These are phyloP conservation scores for Erethizon dorsatum DNA, from an alignment of 2,797 vertebrate species.

Conservation along the genomic window DNA sequence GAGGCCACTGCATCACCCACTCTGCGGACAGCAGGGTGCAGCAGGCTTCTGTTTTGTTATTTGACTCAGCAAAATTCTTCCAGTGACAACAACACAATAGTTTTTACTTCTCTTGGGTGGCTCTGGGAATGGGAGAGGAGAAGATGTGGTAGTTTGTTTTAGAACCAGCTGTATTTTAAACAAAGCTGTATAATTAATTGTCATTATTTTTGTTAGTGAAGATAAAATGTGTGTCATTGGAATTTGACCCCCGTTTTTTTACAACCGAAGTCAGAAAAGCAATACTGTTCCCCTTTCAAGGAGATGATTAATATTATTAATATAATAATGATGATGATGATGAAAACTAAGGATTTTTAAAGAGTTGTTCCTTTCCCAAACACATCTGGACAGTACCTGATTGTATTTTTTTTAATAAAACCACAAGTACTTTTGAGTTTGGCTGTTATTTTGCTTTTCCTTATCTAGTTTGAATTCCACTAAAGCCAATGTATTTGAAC, in stretches of 20 bases:
- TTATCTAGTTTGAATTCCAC: conserved; percentile 70
- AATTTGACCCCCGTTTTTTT: conserved; percentile 75
- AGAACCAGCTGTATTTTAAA: conserved; percentile 89
- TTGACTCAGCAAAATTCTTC: conserved; percentile 74
- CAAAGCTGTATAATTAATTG: conserved; percentile 86
- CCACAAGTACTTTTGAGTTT: conserved; percentile 90
- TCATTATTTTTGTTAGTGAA: conserved; percentile 86
- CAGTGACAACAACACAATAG: conserved; percentile 67
- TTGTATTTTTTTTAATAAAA: conserved; percentile 91
- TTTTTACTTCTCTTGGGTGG: conserved; percentile 80
- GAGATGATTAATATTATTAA: conserved; percentile 91
- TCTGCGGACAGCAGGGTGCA: conserved; percentile 85
- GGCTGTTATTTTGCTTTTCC: conserved; percentile 68
- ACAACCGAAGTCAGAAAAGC: conserved; percentile 82
- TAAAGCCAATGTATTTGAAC: conserved; percentile 27
- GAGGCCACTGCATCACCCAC: conserved; percentile 66
- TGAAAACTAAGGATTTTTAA: conserved; percentile 86
- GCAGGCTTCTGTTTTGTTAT: conserved; percentile 71
- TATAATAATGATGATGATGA: conserved; percentile 88
- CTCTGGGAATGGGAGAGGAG: conserved; percentile 83
- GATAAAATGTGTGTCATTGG: conserved; percentile 75
- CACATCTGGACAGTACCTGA: conserved; percentile 90
- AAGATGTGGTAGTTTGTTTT: conserved; percentile 86
- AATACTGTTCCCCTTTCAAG: conserved; percentile 84
- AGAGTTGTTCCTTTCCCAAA: conserved; percentile 87